Evolutionary conservation across 2,888 invertebrate species (phyloP), one percentile per base, ranked within the genome.

Genomic region (Dendrolimus houi): DNA sequence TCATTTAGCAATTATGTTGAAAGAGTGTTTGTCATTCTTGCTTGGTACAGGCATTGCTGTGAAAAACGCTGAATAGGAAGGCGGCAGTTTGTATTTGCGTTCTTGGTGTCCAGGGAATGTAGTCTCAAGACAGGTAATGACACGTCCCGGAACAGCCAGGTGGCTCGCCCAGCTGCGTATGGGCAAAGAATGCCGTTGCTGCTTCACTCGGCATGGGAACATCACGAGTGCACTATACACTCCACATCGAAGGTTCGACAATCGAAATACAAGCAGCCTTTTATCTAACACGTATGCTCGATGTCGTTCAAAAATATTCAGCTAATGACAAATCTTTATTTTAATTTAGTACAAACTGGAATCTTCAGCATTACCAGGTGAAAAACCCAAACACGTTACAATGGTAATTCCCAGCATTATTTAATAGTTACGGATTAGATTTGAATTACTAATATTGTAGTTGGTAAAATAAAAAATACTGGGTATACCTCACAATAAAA

Each of bases 181-280:
- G 87, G 89, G 79, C 86, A 88, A 83, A 75, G 88, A 87, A 88
- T 88, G 84, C 79, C 73, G 75, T 69, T 66, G 72, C 67, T 68
- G 72, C 71, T 67, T 66, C 66, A 65, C 68, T 71, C 64, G 70
- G 81, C 84, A 81, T 84, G 86, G 85, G 87, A 88, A 87, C 84
- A 77, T 65, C 17, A 57, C n/a, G 40, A 54, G 55, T 12, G 47
- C 47, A 12, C 47, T 47, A 12, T 10, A 9, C 47, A 47, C 47
- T 47, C 12, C 2, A 12, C 47, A 47, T 10, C 47, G 47, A 12
- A 10, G 9, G 47, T 12, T 12, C 47, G 47, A 47, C 47, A 47
- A 47, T 47, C 12, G 12, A 47, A 47, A 47, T 9, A 47, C 9
- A 7, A 47, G 47, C 9, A 47, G 47, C 12, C 29, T 29, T 29